These are phyloP conservation scores for Typhlichthys subterraneus DNA, from an alignment of 2,797 vertebrate genomes.

Conservation along the genomic window DNA sequence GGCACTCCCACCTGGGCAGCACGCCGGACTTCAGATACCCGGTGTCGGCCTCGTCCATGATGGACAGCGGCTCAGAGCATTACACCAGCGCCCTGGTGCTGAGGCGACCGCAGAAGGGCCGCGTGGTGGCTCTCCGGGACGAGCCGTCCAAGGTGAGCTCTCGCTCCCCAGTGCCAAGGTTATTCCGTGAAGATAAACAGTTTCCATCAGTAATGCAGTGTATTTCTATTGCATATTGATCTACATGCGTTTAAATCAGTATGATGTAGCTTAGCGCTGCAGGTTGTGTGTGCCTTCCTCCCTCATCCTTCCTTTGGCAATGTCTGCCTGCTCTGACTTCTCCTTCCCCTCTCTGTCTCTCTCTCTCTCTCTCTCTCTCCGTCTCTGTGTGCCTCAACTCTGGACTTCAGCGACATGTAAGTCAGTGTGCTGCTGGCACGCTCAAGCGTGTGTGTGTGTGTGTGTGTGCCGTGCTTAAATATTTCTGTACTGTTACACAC, in stretches of 20 bases:
- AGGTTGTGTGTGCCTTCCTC: background rate
- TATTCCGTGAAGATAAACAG: too few relatives aligned
- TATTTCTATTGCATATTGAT: too few relatives aligned
- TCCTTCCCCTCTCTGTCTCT: conserved; percentile 31
- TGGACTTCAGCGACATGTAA: conserved; percentile 75
- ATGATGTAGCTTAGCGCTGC: background rate
- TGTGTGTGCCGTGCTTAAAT: background rate
- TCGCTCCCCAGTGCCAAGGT: background rate
- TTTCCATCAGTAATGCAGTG: too few relatives aligned
- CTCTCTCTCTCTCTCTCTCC: conserved; percentile 56
- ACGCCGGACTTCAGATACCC: conserved; percentile 94
- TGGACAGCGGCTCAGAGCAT: conserved; percentile 85
- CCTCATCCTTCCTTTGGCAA: background rate
- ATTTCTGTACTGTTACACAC: too few relatives aligned
- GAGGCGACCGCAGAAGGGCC: conserved; percentile 91
- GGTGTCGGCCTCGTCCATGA: conserved; percentile 80
- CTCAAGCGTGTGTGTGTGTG: background rate
- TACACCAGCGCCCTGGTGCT: conserved; percentile 86
- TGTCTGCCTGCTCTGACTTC: conserved; percentile 10
- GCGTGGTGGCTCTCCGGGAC: conserved; percentile 88
- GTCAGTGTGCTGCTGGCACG: conserved; percentile 32
- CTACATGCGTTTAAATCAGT: too few relatives aligned
- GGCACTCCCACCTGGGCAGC: conserved; percentile 84
- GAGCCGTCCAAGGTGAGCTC: conserved; percentile 90
- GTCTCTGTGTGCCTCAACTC: conserved; percentile 48